Evolutionary conservation across 23 tunicate species (phyloP).

Genomic region (Phallusia fumigata): DNA sequence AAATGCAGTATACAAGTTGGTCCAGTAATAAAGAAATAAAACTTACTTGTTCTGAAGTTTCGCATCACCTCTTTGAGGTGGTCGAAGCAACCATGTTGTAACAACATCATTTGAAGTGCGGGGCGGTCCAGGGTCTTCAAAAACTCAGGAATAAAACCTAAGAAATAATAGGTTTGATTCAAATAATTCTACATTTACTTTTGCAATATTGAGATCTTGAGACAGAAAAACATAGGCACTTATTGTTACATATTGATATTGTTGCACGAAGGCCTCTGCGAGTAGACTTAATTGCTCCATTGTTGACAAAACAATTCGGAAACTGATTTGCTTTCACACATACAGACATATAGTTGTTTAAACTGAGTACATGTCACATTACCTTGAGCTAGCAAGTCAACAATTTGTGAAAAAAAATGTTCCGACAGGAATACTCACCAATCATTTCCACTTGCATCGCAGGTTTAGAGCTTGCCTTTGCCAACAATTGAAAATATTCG

Average conservation of each 20-base stretch:
- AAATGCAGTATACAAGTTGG: not conserved
- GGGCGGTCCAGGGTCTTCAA: conserved; percentile 62
- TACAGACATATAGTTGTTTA: too few species aligned
- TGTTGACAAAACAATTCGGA: too few species aligned
- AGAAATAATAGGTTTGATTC: not conserved
- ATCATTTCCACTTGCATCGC: conserved; percentile 81
- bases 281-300: too few species aligned
- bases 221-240: too few species aligned
- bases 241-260: too few species aligned
- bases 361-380: too few species aligned
- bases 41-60: conserved; percentile 63
- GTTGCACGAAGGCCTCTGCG: too few species aligned
- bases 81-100: conserved; percentile 79
- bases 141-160: conserved; percentile 83
- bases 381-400: too few species aligned
- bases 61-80: conserved; percentile 64
- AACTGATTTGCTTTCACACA: too few species aligned
- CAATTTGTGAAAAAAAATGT: too few species aligned
- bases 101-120: conserved; percentile 75
- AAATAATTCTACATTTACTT: too few species aligned
- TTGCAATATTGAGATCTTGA: too few species aligned
- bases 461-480: conserved; percentile 61
- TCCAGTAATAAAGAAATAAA: not conserved
- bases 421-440: conserved; percentile 39
- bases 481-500: conserved; percentile 69